Evolutionary conservation across 2,888 invertebrate species (phyloP), one percentile per base, ranked within the genome.

Genomic region (Antitype chi): DNA sequence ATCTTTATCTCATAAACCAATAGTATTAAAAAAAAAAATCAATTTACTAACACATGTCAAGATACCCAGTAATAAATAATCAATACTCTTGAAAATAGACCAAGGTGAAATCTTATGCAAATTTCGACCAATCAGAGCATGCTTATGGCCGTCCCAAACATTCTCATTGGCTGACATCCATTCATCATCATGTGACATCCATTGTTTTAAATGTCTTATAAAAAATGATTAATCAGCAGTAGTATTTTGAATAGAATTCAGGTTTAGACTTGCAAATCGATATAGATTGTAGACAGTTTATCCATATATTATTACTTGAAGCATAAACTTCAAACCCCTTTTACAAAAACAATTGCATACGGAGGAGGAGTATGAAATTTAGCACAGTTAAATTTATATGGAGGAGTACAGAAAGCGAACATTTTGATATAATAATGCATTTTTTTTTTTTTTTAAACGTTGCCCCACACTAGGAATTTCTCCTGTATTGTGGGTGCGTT

Each of bases 71-170:
- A 70, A 74, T 77, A 72, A 70, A 74, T 77, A 72, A 83, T 74
- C 77, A 68, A 74, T 78, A 77, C 17, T 74, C 76, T 77, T 74
- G 68, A 49, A 86, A 80, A 74, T 78, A 85, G 80, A 74, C n/a
- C 86, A 80, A 87, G 82, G 86, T 32, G 15, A 82, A 76, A 85
- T 79, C 52, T 74, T 75, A 85, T 81, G 81, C 74, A 85, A 82
- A 82, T 76, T 85, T 66, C 2, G 11, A 70, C 86, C 88, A 82
- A 86, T 82, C 74, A 47, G 70, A 74, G 69, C 55, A 38, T 53
- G 23, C 17, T 13, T 59, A 62, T 52, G 47, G 62, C 69, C 0
- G 13, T 55, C 60, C 55, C 64, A 59, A 62, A 63, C 70, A 62
- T 74, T 77, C 66, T 66, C 63, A 81, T 77, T 84, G 81, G 81